Evolutionary conservation across 2,113 vertebrate genomes (phyloP).

Genomic region (Sula dactylatra): DNA sequence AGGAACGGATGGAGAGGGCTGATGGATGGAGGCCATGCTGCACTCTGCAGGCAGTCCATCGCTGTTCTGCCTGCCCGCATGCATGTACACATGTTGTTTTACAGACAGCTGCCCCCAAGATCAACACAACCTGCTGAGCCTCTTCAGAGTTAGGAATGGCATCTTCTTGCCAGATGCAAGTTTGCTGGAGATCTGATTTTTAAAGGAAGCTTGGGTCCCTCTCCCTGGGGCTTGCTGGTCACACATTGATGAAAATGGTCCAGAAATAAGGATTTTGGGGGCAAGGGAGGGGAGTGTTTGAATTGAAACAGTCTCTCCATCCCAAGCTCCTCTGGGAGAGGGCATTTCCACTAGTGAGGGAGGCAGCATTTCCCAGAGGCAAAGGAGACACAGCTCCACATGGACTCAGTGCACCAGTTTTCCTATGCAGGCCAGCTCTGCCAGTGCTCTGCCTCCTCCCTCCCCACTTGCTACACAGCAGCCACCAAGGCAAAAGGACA

Average conservation of each 20-base stretch:
- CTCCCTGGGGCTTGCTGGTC: not conserved
- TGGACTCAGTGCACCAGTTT: accelerated
- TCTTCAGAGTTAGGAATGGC: not conserved
- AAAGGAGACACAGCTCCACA: not conserved
- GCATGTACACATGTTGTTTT: accelerated
- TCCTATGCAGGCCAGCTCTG: not conserved
- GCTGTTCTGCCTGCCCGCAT: accelerated
- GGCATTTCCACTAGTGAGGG: not conserved
- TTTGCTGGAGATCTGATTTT: not conserved
- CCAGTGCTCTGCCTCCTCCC: not conserved
- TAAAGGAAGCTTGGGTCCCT: not conserved
- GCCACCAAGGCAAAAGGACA: not conserved
- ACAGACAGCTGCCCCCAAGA: not conserved
- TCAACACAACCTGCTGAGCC: not conserved
- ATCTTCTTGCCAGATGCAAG: not conserved
- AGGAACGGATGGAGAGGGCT: too few species aligned
- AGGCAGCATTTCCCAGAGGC: not conserved
- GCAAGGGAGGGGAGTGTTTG: not conserved
- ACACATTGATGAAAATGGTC: not conserved
- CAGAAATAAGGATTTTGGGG: not conserved
- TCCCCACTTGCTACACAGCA: not conserved
- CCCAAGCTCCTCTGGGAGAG: not conserved
- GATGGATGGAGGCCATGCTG: not conserved
- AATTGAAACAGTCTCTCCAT: not conserved
- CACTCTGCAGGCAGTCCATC: not conserved